Evolutionary conservation across 2,888 invertebrate species (phyloP), one percentile per base, ranked within the genome.

Genomic region (Plagodis dolabraria): DNA sequence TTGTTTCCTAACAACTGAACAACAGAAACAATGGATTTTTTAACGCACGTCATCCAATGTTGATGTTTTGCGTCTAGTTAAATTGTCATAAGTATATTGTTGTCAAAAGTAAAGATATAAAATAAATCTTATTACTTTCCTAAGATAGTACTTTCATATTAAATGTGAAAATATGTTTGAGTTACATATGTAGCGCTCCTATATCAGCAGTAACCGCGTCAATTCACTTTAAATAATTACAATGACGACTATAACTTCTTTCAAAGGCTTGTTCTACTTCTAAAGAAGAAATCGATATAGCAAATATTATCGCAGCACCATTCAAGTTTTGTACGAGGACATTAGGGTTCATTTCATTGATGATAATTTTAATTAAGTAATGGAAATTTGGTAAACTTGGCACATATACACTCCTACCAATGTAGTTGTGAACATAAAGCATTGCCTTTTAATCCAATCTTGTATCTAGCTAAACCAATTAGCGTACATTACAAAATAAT

Each of bases 341-440:
- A 47, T 33, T 35, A 40, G 34, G 10, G 54, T 58, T 56, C 64
- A 63, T 65, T 69, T 65, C 65, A 65, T 65, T 64, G 60, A 64
- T 67, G 62, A 63, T 64, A 57, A 48, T 57, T 64, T 50, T 53
- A 60, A 54, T 47, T 56, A 48, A 58, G 55, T 60, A 53, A 67
- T 65, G 65, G 60, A 63, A 49, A 66, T 60, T 52, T 36, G 1
- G 9, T 38, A 4, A 7, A 38, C 38, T 36, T 33, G 11, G 1
- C 22, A 22, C 22, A 50, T 43, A 42, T 10, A 40, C 6, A n/a
- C 33, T 6, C 12, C 8, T 12, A 22, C 9, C n/a, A n/a, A n/a
- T n/a, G n/a, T n/a, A n/a, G n/a, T 38, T 38, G 7, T 9, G 1
- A 38, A 7, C 7, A 9, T 9, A 38, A 38, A 38, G 38, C 7